Conservation (phyloP, 2,888 invertebrate species). For the Philonicus albiceps region DNA sequence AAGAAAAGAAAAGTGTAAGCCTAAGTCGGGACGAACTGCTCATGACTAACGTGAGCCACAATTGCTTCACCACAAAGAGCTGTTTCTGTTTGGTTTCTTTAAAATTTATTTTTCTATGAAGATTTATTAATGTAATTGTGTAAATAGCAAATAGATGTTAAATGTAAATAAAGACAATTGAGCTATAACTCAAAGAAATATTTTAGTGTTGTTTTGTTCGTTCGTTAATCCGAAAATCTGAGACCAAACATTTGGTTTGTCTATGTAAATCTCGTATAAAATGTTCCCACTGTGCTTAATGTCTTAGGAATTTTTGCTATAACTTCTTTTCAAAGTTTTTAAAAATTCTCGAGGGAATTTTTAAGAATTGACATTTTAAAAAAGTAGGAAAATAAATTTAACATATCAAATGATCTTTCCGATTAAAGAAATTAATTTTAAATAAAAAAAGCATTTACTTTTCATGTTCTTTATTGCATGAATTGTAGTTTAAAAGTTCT, state of each 20-base stretch:
- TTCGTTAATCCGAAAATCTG: too few relatives aligned
- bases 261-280: too few relatives aligned
- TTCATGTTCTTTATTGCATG: not conserved
- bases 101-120: conserved; percentile 31
- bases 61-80: not conserved
- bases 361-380: too few relatives aligned
- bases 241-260: too few relatives aligned
- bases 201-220: not conserved
- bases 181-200: not conserved
- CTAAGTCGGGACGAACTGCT: not conserved
- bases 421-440: not conserved
- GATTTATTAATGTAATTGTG: conserved; percentile 15
- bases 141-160: conserved; percentile 20
- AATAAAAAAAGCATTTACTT: not conserved
- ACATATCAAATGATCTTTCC: too few relatives aligned
- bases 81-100: conserved; percentile 21
- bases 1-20: too few relatives aligned
- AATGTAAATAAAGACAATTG: conserved; percentile 34
- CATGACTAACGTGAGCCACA: not conserved
- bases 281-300: too few relatives aligned
- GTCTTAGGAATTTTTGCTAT: too few relatives aligned
- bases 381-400: too few relatives aligned
- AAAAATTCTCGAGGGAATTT: too few relatives aligned
- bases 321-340: too few relatives aligned
- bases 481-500: not conserved